Conservation (phyloP, 2,888 invertebrate species). For the Pollenia angustigena region DNA sequence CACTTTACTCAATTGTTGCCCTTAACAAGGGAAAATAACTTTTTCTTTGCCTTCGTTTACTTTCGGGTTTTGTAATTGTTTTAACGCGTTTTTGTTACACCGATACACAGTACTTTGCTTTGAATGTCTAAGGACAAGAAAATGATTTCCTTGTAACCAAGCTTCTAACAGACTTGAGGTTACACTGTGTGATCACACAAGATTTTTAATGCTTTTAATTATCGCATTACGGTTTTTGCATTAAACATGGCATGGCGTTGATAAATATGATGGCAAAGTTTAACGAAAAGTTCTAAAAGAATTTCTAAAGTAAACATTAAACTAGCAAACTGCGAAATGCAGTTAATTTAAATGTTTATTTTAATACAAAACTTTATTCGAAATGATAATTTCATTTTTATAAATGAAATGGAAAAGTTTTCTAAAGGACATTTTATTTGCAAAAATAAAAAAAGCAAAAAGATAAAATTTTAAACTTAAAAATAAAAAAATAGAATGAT, state of each 20-base stretch:
- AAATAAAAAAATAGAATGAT: conserved; percentile 22
- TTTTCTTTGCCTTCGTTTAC: conserved; percentile 20
- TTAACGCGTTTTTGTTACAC: conserved; percentile 66
- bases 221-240: conserved; percentile 70
- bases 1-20: not conserved
- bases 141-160: conserved; percentile 25
- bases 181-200: conserved; percentile 73
- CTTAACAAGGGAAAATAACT: not conserved
- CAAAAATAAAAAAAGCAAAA: not conserved
- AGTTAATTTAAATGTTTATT: conserved; percentile 73
- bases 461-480: conserved; percentile 27
- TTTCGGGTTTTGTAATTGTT: conserved; percentile 69
- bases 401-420: conserved; percentile 61
- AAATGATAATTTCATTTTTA: conserved; percentile 72
- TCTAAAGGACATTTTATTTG: conserved; percentile 25
- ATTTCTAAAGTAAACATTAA: conserved; percentile 71
- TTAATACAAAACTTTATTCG: conserved; percentile 69
- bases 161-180: conserved; percentile 59
- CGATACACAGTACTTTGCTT: not conserved
- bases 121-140: conserved; percentile 32
- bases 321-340: conserved; percentile 62
- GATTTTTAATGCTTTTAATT: conserved; percentile 74
- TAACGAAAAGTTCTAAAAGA: conserved; percentile 69
- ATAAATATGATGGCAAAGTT: conserved; percentile 22
- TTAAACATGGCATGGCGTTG: not conserved